Evolutionary conservation across 2,113 vertebrate genomes (phyloP).

Genomic region (Pygoscelis antarcticus): DNA sequence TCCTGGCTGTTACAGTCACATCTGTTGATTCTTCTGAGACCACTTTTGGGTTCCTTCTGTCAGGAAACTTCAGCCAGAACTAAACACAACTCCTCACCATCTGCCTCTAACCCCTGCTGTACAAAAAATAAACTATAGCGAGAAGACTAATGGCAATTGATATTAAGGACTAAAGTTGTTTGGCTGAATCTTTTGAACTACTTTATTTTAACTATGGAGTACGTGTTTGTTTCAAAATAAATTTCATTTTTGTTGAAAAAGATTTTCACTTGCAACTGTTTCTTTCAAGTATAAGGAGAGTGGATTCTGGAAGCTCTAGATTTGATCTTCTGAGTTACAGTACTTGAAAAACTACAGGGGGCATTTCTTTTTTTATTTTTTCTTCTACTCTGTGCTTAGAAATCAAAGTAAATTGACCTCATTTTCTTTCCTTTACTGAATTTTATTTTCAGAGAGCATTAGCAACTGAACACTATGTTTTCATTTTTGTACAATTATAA

Average conservation of each 20-base stretch:
- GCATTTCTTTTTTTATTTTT: neutral
- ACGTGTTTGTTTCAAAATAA: neutral
- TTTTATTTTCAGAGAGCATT: neutral
- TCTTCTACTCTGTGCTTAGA: neutral
- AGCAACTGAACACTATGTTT: neutral
- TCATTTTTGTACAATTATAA: neutral
- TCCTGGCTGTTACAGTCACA: neutral
- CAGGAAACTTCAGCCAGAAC: neutral
- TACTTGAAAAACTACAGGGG: neutral
- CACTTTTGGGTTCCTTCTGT: neutral
- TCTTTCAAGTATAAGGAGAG: neutral
- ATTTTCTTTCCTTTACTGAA: neutral
- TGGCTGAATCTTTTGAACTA: neutral
- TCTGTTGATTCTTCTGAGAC: neutral
- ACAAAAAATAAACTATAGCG: neutral
- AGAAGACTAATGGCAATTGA: neutral
- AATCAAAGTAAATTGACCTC: neutral
- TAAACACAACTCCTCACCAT: neutral
- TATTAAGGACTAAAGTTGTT: neutral
- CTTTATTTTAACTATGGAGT: rapidly evolving
- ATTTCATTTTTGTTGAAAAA: neutral
- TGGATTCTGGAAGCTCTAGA: neutral
- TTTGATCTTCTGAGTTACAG: neutral
- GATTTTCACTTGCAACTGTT: neutral
- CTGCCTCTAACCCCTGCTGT: neutral